Evolutionary conservation across 2,113 vertebrate genomes (phyloP).

Genomic region (Coreoperca whiteheadi): DNA sequence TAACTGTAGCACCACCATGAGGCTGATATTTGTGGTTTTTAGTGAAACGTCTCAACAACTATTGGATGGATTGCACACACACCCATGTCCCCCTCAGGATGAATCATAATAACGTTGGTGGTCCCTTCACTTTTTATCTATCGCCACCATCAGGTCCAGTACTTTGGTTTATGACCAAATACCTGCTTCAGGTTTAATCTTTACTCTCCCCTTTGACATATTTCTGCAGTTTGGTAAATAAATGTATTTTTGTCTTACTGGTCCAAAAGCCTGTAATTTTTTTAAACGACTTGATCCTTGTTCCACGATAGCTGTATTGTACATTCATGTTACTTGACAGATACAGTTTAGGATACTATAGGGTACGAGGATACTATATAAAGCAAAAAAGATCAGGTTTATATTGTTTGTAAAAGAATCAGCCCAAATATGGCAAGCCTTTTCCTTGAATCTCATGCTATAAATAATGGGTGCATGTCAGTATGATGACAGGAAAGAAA

Average conservation of each 20-base stretch:
- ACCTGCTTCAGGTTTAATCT: not conserved
- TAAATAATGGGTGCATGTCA: slow-evolving; percentile 7
- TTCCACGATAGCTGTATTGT: not conserved
- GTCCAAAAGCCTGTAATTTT: no score
- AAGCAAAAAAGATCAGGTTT: not conserved
- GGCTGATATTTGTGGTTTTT: not conserved
- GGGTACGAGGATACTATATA: not conserved
- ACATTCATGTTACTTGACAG: not conserved
- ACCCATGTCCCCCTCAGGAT: not conserved
- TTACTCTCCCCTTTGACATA: not conserved
- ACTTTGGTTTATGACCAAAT: not conserved
- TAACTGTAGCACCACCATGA: not conserved
- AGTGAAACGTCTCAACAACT: no score
- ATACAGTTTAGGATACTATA: not conserved
- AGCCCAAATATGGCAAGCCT: slow-evolving; percentile 7
- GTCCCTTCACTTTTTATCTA: no score
- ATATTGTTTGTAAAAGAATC: not conserved
- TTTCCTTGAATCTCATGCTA: slow-evolving; percentile 11
- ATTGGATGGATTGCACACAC: no score
- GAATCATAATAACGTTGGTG: not conserved
- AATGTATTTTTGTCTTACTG: not conserved
- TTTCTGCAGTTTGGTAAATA: not conserved
- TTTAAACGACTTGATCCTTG: not conserved
- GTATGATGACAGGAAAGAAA: slow-evolving; percentile 21
- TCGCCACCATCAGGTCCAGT: no score